Evolutionary conservation across 2,113 vertebrate species (phyloP).

Genomic region (Promerops cafer): DNA sequence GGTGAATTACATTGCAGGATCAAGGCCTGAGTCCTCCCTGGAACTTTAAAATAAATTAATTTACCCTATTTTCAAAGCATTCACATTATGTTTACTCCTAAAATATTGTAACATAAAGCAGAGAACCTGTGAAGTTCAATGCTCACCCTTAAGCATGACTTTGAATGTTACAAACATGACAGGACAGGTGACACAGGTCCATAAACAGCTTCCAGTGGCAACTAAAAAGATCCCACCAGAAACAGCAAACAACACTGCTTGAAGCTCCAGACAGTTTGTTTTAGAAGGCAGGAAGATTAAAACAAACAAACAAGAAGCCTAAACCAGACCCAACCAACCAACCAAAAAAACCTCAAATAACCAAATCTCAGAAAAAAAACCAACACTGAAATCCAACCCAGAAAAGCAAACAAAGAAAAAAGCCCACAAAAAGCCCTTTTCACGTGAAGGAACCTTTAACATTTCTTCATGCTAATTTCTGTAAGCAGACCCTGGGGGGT

Average conservation of each 20-base stretch:
- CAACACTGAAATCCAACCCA: neutral
- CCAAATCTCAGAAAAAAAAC: neutral
- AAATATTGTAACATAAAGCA: neutral
- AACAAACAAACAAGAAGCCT: neutral
- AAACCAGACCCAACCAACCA: neutral
- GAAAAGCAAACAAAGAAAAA: neutral
- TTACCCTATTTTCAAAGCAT: neutral
- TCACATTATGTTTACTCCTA: neutral
- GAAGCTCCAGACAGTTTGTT: neutral
- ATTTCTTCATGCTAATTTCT: neutral
- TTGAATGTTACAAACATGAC: neutral
- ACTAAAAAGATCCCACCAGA: neutral
- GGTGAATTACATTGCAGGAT: neutral
- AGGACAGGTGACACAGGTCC: neutral
- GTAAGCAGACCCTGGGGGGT: neutral
- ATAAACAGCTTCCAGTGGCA: neutral
- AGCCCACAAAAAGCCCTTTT: neutral
- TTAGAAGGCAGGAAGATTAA: neutral
- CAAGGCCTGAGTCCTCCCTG: neutral
- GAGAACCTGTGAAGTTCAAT: neutral
- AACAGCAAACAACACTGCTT: rapidly evolving
- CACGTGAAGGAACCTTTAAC: neutral
- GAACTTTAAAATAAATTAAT: neutral
- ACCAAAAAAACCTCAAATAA: neutral
- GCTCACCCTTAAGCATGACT: neutral